Conservation (phyloP, 2,888 invertebrate genomes). For the Tiliacea citrago region DNA sequence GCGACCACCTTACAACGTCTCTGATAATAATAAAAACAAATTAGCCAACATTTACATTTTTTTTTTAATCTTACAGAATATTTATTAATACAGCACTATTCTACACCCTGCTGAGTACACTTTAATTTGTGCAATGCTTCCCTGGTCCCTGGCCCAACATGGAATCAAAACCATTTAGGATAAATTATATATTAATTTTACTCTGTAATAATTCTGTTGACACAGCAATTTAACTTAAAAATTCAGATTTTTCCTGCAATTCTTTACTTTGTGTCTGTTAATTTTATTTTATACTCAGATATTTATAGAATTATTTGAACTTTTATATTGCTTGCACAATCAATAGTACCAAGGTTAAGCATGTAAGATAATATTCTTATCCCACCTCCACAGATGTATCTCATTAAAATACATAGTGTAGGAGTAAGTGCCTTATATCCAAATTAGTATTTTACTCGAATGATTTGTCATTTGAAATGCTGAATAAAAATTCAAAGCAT, state of each 20-base stretch:
- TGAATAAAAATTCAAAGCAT: constrained; percentile 35
- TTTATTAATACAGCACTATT: neutral
- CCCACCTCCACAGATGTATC: constrained; percentile 35
- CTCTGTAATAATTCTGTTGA: too few relatives aligned
- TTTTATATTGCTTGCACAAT: neutral
- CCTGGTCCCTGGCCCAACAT: neutral
- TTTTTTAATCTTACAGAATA: too few relatives aligned
- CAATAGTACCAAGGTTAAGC: constrained; percentile 32
- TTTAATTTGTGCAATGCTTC: too few relatives aligned
- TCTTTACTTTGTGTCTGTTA: constrained; percentile 14
- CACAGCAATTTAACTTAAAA: neutral
- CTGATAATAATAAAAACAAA: too few relatives aligned
- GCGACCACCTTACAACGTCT: too few relatives aligned
- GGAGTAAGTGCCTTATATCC: constrained; percentile 62
- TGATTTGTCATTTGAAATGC: constrained; percentile 47
- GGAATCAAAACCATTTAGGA: neutral
- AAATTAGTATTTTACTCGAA: constrained; percentile 50
- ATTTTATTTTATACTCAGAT: neutral
- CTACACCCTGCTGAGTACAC: neutral
- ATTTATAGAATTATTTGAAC: constrained; percentile 20
- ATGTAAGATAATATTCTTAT: constrained; percentile 20
- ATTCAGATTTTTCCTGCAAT: constrained; percentile 2
- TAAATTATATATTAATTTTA: neutral
- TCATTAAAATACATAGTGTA: constrained; percentile 61
- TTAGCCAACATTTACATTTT: too few relatives aligned